Evolutionary conservation across 2,113 vertebrate genomes (phyloP), one percentile per base, ranked within the genome.

Genomic region (Ailuropoda melanoleuca): DNA sequence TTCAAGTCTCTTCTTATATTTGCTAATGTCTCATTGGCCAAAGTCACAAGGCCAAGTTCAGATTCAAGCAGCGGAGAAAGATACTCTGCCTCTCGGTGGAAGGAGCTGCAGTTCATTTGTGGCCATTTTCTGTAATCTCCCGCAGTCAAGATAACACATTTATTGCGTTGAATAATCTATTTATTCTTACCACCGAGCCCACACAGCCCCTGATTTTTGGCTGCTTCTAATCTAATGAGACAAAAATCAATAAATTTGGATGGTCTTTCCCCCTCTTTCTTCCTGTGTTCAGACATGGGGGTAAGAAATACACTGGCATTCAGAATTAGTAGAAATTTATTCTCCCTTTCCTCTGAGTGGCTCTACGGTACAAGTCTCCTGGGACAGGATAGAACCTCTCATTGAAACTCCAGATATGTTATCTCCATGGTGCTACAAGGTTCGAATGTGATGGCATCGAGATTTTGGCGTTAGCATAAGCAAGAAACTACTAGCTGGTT

Each of bases 211-310:
- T 77, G 62, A 53, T n/a, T 97, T 96, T 88, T 53, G 55, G 84
- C 43, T 82, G 23, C 15, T 93, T 84, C 78, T 90, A 15, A 75
- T 95, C 19, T 37, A 96, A 94, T 48, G 48, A 83, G 60, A 90
- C 8, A 96, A 85, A 93, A 68, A 60, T 68, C 15, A 43, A 50
- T 94, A 82, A 31, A 56, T 93, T 66, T 77, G 24, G 55, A 50
- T 68, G 23, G 1, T 92, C 17, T 53, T 78, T 8, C 2, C 2
- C 6, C 7, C 19, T 9, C 85, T 83, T 58, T 26, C 39, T 83
- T 53, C 13, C 48, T 60, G 29, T 80, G 29, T 75, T 96, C 18
- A 72, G 31, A 82, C 43, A 46, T 37, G 9, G 12, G 46, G 7
- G 12, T 78, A 93, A 83, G 92, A 90, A 93, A 74, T 56, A 68